These are phyloP conservation scores for Clarias pachynema DNA, from an alignment of 2,797 vertebrate species.

Conservation along the genomic window DNA sequence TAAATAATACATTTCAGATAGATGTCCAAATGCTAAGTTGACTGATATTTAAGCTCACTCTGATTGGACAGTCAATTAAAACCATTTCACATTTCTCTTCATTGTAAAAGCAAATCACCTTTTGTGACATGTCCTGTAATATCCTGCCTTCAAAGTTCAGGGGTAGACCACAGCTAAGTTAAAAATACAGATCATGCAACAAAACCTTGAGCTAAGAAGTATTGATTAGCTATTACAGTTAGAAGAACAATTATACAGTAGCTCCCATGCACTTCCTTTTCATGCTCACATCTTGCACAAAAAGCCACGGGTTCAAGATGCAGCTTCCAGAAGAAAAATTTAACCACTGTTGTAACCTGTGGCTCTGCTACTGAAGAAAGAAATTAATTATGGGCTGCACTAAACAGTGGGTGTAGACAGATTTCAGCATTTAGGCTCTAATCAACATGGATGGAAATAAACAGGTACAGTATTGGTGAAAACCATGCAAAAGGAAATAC, in stretches of 20 bases:
- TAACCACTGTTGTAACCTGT: constrained; percentile 21
- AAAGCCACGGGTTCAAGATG: neutral
- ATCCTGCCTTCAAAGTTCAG: neutral
- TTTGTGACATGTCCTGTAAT: neutral
- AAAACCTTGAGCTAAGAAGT: constrained; percentile 12
- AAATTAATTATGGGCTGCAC: constrained; percentile 34
- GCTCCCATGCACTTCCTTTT: constrained; percentile 11
- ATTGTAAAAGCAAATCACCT: neutral
- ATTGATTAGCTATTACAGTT: constrained; percentile 36
- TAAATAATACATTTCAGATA: constrained; percentile 31
- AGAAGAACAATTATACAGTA: neutral
- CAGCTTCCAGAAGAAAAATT: constrained; percentile 28
- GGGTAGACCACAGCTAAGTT: constrained; percentile 12
- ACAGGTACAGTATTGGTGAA: neutral
- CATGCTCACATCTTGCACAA: neutral
- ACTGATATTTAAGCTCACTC: neutral
- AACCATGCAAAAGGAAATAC: neutral
- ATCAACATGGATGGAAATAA: neutral
- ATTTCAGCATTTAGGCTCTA: neutral
- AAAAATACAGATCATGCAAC: constrained; percentile 30
- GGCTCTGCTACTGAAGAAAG: constrained; percentile 20
- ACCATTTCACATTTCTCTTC: neutral
- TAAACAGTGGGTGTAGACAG: neutral
- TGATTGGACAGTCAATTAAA: neutral
- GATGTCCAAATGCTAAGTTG: neutral